phyloP scores from a whole-genome alignment of 2,888 invertebrate genomes.

The Dysmachus trigonus region DNA sequence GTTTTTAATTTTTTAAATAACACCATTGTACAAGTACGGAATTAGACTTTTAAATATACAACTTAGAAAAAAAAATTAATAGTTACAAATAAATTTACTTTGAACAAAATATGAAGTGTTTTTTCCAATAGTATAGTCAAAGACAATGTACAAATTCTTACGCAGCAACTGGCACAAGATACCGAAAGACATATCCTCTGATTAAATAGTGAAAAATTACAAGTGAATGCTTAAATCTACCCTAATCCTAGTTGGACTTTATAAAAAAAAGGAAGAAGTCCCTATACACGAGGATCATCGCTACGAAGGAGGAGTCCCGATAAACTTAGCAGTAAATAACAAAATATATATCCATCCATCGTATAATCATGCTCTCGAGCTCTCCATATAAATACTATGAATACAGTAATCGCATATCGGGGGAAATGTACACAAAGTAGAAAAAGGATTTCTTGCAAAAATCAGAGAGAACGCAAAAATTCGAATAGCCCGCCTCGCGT shows the following conservation, averaged over 20 bases:
- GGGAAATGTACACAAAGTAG: constrained; percentile 16
- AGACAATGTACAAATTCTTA: background rate
- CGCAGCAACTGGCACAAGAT: background rate
- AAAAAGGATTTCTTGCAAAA: background rate
- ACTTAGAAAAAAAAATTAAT: background rate
- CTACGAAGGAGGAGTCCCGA: background rate
- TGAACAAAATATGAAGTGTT: background rate
- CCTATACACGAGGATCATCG: constrained; percentile 11
- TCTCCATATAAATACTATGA: constrained; percentile 21
- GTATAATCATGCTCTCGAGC: background rate
- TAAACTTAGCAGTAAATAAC: constrained; percentile 40
- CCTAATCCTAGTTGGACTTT: constrained; percentile 3
- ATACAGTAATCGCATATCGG: constrained; percentile 12
- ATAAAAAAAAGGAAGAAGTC: constrained; percentile 7
- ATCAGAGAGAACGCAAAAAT: background rate
- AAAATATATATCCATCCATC: constrained; percentile 34
- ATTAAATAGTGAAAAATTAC: background rate
- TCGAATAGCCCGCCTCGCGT: background rate
- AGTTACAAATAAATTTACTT: too few species aligned
- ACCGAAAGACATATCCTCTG: background rate
- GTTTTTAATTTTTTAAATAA: too few species aligned
- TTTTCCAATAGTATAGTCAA: background rate
- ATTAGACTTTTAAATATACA: background rate
- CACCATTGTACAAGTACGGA: background rate
- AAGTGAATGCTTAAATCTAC: background rate